Evolutionary conservation across 2,113 vertebrate genomes (phyloP), one percentile per base, ranked within the genome.

Genomic region (Atractosteus spatula): DNA sequence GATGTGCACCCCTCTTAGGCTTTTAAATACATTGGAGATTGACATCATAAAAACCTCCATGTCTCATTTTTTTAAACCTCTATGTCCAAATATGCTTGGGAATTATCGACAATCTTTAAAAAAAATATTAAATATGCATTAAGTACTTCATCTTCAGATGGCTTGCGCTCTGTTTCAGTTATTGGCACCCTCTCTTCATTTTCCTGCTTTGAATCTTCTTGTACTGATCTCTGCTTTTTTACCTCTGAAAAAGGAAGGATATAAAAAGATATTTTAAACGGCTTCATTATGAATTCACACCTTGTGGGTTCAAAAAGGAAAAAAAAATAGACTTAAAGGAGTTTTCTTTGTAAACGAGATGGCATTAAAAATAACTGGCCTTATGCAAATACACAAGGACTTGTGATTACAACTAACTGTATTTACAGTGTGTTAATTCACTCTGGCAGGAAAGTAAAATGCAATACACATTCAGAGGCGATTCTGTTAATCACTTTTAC

Each of bases 141-240:
- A 95, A 94, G 88, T 92, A 98, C 97, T 96, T 98, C 97, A 85
- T 99, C 97, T 91, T 99, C 97, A 82, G 91, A 94, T 66, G 95
- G 94, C 86, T 94, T 92, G 87, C 89, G 94, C 81, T 95, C 96
- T 74, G 91, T 79, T 77, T 98, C 96, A 71, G 89, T 90, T 77
- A 92, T 91, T 75, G 89, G 91, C 72, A 89, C 85, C 80, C 93
- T 88, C 79, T 96, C 96, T 86, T 97, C 96, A 77, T 90, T 92
- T 68, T 88, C 85, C 87, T 87, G 94, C 91, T 90, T 96, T 91
- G 93, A 90, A 85, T 98, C 97, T 90, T 98, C 97, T 70, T 96
- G 95, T 81, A 94, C 90, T 83, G 97, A 98, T 87, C 94, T 97
- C 88, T 97, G 96, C 84, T 93, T 93, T 92, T 95, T 97, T 83